Evolutionary conservation across 2,888 invertebrate genomes (phyloP).

Genomic region (Ferdinandea cuprea): DNA sequence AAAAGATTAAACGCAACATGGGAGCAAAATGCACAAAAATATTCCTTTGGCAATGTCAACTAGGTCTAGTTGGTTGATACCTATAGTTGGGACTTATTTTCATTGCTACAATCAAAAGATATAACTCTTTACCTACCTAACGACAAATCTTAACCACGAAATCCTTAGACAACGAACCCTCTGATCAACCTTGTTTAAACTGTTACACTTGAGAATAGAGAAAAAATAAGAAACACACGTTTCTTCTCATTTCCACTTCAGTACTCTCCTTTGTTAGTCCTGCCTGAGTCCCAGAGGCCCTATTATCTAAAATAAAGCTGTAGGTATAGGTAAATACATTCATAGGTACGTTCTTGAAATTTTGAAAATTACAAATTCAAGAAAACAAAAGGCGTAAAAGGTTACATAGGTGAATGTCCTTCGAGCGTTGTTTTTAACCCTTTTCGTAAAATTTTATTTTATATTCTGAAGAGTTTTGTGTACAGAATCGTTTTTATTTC

Average conservation of each 20-base stretch:
- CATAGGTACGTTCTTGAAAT: constrained; percentile 18
- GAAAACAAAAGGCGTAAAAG: constrained; percentile 35
- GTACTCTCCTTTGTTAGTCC: constrained; percentile 27
- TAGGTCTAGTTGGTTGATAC: too few species aligned
- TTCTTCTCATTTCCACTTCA: constrained; percentile 32
- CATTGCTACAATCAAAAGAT: background rate
- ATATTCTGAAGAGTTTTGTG: constrained; percentile 16
- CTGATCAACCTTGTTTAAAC: constrained; percentile 12
- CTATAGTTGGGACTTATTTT: background rate
- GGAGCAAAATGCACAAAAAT: too few species aligned
- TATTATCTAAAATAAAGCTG: constrained; percentile 1
- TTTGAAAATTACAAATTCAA: constrained; percentile 42
- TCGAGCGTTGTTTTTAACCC: constrained; percentile 30
- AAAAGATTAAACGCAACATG: too few species aligned
- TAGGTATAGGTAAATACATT: background rate
- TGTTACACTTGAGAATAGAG: constrained; percentile 10
- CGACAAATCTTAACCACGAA: constrained; percentile 16
- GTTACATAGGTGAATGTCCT: constrained; percentile 46
- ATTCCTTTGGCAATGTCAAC: too few species aligned
- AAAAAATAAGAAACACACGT: constrained; percentile 7
- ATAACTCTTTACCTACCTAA: background rate
- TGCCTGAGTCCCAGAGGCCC: constrained; percentile 36
- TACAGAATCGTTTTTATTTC: constrained; percentile 4
- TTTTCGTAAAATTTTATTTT: constrained; percentile 12
- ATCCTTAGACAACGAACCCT: constrained; percentile 25